A percentile compares a stretch with the other conserved stretches of the same genome.
Evolutionary conservation across 1,140 invertebrate genomes (phyloP).

Genomic region (Oncopodura yosiiana): DNA sequence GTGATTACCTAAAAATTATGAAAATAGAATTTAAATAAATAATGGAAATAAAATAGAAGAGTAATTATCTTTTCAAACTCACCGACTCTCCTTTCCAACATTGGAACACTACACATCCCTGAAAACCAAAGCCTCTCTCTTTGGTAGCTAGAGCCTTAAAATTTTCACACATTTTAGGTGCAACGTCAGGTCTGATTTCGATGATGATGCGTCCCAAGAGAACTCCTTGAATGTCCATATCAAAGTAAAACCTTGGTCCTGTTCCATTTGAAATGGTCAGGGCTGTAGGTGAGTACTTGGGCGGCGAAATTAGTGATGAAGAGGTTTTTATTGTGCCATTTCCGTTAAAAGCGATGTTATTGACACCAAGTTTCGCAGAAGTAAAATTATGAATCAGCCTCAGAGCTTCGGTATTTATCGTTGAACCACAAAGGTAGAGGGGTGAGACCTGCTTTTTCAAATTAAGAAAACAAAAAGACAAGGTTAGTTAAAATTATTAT

Average conservation of each 20-base stretch:
- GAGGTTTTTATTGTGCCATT: slow-evolving; percentile 23
- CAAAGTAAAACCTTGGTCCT: slow-evolving; percentile 60
- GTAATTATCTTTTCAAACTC: slow-evolving; percentile 8
- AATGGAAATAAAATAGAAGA: neutral
- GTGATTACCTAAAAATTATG: slow-evolving; percentile 51
- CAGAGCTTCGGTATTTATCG: slow-evolving; percentile 27
- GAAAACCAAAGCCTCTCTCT: slow-evolving; percentile 65
- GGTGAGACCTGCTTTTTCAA: slow-evolving; percentile 22
- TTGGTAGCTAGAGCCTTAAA: slow-evolving; percentile 70
- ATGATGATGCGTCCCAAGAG: slow-evolving; percentile 65
- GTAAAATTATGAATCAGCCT: slow-evolving; percentile 33
- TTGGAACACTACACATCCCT: slow-evolving; percentile 67
- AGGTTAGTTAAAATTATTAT: neutral
- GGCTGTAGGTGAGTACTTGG: slow-evolving; percentile 29
- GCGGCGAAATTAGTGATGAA: slow-evolving; percentile 24
- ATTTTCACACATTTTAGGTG: slow-evolving; percentile 83
- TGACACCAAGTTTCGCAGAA: slow-evolving; percentile 31
- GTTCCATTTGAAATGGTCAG: slow-evolving; percentile 16
- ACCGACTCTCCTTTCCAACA: slow-evolving; percentile 69
- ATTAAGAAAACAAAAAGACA: no score
- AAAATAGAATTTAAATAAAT: no score
- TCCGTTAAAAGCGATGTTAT: slow-evolving; percentile 13
- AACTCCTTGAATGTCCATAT: slow-evolving; percentile 55
- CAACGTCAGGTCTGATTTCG: slow-evolving; percentile 70
- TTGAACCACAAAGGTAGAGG: slow-evolving; percentile 25